These are phyloP conservation scores for Cyanocitta stelleri DNA, from an alignment of 2,113 vertebrate genomes.

Conservation along the genomic window DNA sequence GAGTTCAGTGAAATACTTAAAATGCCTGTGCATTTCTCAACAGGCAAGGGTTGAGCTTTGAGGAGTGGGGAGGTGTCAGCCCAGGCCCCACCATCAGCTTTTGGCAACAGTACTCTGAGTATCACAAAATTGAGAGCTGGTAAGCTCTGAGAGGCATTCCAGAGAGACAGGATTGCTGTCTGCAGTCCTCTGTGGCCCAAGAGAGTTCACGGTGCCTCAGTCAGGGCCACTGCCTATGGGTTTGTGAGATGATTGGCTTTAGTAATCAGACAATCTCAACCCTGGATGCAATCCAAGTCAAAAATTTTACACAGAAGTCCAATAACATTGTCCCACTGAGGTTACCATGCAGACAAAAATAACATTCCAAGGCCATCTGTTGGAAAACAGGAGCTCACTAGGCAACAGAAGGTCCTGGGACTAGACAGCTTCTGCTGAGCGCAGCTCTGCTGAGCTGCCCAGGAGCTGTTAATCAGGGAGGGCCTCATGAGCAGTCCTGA, in stretches of 20 bases:
- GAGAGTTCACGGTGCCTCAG: background rate
- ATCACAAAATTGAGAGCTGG: background rate
- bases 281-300: background rate
- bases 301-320: background rate
- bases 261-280: background rate
- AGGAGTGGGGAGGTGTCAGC: background rate
- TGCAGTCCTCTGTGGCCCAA: background rate
- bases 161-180: background rate
- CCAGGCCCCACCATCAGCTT: background rate
- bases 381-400: background rate
- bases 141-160: background rate
- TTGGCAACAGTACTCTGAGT: background rate
- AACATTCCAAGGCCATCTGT: background rate
- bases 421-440: background rate
- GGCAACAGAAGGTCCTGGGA: background rate
- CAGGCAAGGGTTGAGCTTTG: background rate
- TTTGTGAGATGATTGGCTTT: background rate
- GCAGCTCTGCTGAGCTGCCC: background rate
- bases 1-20: background rate
- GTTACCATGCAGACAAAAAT: background rate
- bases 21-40: background rate
- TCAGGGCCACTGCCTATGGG: background rate
- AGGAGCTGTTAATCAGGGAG: background rate
- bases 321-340: background rate
- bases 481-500: background rate